phyloP scores from a whole-genome alignment of 2,113 vertebrate species.

The Aspiorhynchus laticeps region DNA sequence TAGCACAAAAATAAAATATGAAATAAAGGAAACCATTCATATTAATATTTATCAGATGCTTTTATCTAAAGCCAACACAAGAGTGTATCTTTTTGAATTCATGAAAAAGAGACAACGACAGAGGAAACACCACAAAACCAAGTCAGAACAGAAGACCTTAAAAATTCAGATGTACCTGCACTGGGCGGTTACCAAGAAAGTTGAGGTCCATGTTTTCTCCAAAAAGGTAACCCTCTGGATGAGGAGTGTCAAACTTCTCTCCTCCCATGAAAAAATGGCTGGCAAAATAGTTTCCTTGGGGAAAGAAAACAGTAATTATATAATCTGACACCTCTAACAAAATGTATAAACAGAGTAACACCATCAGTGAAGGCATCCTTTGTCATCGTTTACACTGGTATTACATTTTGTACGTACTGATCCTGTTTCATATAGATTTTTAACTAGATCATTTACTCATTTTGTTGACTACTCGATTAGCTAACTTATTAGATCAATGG shows the following conservation, averaged over 20 bases:
- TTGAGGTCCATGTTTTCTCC: slow-evolving; percentile 98
- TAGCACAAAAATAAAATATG: not conserved
- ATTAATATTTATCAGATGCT: not conserved
- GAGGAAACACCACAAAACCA: not conserved
- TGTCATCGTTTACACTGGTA: too few relatives aligned
- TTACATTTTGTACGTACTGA: not conserved
- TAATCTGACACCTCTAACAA: not conserved
- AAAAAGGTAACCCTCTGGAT: slow-evolving; percentile 97
- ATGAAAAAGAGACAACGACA: not conserved
- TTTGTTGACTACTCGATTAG: not conserved
- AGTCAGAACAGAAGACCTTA: not conserved
- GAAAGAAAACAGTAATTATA: not conserved
- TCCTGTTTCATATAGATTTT: not conserved
- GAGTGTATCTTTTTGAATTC: too few relatives aligned
- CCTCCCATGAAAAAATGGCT: slow-evolving; percentile 87
- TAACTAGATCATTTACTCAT: not conserved
- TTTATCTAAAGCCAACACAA: not conserved
- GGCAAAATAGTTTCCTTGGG: slow-evolving; percentile 95
- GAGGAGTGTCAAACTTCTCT: slow-evolving; percentile 88
- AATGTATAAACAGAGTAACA: not conserved
- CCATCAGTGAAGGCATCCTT: not conserved
- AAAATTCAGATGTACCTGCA: slow-evolving; percentile 79
- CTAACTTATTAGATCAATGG: not conserved
- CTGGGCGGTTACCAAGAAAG: slow-evolving; percentile 95
- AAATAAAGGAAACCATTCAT: too few relatives aligned